Evolutionary conservation across 2,888 invertebrate genomes (phyloP).

Genomic region (Eutolmus rufibarbis): DNA sequence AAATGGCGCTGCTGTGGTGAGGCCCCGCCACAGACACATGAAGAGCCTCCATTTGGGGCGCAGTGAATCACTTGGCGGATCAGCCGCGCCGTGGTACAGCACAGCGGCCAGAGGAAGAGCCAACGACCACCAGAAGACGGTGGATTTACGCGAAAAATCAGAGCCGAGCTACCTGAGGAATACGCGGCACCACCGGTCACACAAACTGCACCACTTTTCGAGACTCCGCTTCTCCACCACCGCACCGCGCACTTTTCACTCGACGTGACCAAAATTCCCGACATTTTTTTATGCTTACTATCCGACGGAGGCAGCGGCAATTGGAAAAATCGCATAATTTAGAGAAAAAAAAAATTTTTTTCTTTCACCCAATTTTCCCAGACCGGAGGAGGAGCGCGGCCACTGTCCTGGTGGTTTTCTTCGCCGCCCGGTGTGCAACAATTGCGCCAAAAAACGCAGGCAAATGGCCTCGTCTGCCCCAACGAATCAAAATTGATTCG

Average conservation of each 20-base stretch:
- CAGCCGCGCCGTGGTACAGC: slow-evolving; percentile 16
- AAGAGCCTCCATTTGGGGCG: slow-evolving; percentile 9
- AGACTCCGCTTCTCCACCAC: not conserved
- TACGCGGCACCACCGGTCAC: not conserved
- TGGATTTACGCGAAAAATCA: not conserved
- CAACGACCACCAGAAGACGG: not conserved
- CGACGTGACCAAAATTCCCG: not conserved
- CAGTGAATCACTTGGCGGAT: slow-evolving; percentile 32
- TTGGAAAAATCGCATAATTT: not conserved
- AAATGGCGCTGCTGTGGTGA: not conserved
- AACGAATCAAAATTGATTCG: not conserved
- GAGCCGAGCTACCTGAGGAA: not conserved
- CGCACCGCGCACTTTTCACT: not conserved
- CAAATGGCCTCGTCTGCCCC: not conserved
- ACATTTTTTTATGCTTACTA: not conserved
- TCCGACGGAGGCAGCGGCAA: not conserved
- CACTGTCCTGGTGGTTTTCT: not conserved
- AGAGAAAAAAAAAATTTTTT: not conserved
- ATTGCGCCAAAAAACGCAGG: slow-evolving; percentile 33
- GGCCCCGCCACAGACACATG: slow-evolving; percentile 7
- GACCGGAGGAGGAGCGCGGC: not conserved
- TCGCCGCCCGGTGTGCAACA: slow-evolving; percentile 10
- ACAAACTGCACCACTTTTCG: not conserved
- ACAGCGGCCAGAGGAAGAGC: not conserved
- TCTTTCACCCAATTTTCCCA: not conserved